These are phyloP conservation scores for Tetranychus piercei DNA, from an alignment of 2,888 invertebrate genomes.

Conservation along the genomic window DNA sequence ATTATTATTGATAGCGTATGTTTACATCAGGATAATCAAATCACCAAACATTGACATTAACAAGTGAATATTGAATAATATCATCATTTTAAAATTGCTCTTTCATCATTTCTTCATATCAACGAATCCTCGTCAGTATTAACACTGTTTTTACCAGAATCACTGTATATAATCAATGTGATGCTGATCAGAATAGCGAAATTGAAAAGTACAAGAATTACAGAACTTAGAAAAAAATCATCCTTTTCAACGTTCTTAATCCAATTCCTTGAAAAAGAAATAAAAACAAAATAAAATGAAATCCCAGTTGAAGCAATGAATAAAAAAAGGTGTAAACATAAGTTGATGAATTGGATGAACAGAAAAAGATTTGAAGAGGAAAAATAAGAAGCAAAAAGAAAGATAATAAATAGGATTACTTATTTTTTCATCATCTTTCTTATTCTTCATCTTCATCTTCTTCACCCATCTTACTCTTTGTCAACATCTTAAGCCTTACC, in stretches of 20 bases:
- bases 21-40: not conserved
- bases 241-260: not conserved
- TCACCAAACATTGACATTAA: not conserved
- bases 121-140: too few relatives aligned
- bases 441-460: not conserved
- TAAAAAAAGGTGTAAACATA: not conserved
- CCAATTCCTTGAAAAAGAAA: not conserved
- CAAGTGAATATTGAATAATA: not conserved
- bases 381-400: not conserved
- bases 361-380: not conserved
- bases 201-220: too few relatives aligned
- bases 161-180: too few relatives aligned
- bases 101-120: not conserved
- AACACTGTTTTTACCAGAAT: too few relatives aligned
- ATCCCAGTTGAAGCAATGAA: not conserved
- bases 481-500: not conserved
- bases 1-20: not conserved
- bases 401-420: not conserved
- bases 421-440: not conserved
- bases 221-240: not conserved
- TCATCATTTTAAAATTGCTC: not conserved
- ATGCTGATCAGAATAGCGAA: too few relatives aligned
- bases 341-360: not conserved
- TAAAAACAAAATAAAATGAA: not conserved
- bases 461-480: not conserved